Evolutionary conservation across 2,797 vertebrate species (phyloP), one percentile per base, ranked within the genome.

Genomic region (Clarias platycephalus): DNA sequence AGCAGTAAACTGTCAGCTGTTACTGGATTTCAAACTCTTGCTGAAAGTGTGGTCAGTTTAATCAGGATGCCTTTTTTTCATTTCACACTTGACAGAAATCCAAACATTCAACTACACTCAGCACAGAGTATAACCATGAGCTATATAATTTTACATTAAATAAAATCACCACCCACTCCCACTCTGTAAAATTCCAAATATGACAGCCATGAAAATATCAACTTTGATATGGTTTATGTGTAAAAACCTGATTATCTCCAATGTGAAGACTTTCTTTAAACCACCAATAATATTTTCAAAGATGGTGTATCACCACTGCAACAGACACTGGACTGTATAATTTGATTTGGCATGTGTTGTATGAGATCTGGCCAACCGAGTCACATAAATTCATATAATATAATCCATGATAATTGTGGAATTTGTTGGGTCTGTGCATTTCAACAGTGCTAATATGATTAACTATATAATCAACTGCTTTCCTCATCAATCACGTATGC

Each of bases 171-270:
- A 26, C 82, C 67, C 64, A 83, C 78, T 83, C 82, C 76, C 82
- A 53, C 68, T 63, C 57, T 44, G 70, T 81, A 72, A 85, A 84
- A 81, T 78, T 80, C 86, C 57, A 64, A 34, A 68, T 74, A n/a
- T 79, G 87, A 86, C 80, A 89, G 80, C 83, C 87, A 70, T 87
- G 76, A 86, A 87, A 88, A 84, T 67, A 64, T 20, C 82, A 86
- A 75, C 58, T 88, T 88, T 84, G 28, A 55, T 83, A 22, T 53
- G 79, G 72, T 83, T 62, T 16, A 24, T 64, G 70, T 84, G 74
- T 70, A 70, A 57, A 49, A 80, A 79, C n/a, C 55, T 20, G 75
- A 86, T 87, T 89, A 81, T 37, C 82, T 40, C 31, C 44, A 71
- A 84, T 80, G 55, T 57, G 62, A 68, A 40, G 70, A 58, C 37